These are phyloP conservation scores for Ursus arctos DNA, from an alignment of 2,113 vertebrate species.

Conservation along the genomic window DNA sequence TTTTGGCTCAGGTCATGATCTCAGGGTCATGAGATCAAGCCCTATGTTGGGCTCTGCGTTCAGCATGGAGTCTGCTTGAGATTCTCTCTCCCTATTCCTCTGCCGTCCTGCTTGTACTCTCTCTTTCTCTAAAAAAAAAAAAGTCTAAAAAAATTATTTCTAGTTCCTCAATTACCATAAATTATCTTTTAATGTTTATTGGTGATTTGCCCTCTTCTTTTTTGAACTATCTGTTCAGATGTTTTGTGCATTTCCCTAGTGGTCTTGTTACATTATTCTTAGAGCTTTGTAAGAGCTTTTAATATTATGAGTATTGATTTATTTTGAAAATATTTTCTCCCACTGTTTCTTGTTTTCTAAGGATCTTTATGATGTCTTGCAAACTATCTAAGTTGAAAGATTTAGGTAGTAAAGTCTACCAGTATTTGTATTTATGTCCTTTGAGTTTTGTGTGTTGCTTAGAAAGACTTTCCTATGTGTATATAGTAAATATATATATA, in stretches of 20 bases:
- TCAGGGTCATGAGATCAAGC: neutral
- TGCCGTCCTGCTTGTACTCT: neutral
- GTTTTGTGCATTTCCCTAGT: neutral
- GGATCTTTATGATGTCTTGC: neutral
- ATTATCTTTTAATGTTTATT: neutral
- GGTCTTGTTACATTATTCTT: neutral
- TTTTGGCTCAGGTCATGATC: neutral
- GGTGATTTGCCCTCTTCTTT: neutral
- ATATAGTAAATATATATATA: neutral
- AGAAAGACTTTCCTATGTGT: neutral
- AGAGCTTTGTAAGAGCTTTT: neutral
- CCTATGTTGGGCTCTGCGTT: neutral
- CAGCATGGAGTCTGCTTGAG: neutral
- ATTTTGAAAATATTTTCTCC: neutral
- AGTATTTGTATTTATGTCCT: neutral
- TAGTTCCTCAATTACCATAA: neutral
- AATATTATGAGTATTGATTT: neutral
- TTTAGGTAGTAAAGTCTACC: neutral
- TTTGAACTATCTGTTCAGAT: neutral
- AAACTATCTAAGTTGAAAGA: neutral
- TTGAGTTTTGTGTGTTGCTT: conserved; percentile 11
- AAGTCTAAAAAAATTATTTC: neutral
- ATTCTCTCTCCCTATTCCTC: neutral
- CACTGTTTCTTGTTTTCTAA: neutral
- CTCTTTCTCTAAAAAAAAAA: neutral